Conservation (phyloP, 1,140 invertebrate species). For the Ceratina japonica region DNA sequence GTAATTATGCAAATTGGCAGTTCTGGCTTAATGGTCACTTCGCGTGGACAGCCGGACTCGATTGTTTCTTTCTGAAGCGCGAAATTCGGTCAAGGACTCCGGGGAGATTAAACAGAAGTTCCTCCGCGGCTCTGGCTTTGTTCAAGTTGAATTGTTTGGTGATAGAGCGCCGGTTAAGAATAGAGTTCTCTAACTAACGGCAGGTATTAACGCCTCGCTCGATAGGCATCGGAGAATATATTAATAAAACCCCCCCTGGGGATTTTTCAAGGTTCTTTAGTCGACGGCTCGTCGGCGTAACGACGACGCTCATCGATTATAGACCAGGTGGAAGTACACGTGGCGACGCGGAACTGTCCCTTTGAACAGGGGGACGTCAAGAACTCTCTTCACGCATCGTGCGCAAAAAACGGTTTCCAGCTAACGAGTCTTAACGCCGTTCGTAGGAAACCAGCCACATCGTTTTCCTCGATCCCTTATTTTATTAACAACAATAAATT, state of each 20-base stretch:
- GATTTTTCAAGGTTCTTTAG: slow-evolving; percentile 29
- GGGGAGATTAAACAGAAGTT: neutral
- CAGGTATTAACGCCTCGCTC: neutral
- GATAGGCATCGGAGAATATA: slow-evolving; percentile 6
- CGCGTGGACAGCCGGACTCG: no score
- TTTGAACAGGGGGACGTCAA: slow-evolving; percentile 6
- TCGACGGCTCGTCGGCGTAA: neutral
- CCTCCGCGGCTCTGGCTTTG: no score
- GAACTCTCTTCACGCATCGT: slow-evolving; percentile 7
- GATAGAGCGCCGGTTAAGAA: no score
- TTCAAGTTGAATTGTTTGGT: no score
- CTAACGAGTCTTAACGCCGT: neutral
- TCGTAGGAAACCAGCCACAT: neutral
- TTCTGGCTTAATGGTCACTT: no score
- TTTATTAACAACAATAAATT: no score
- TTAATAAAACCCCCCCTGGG: slow-evolving; percentile 1
- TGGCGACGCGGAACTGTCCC: slow-evolving; percentile 28
- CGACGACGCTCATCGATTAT: slow-evolving; percentile 20
- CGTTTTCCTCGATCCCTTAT: no score
- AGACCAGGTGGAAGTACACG: slow-evolving; percentile 35
- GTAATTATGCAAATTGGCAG: no score
- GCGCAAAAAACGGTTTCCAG: neutral
- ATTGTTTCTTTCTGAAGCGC: neutral
- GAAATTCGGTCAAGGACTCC: slow-evolving; percentile 22
- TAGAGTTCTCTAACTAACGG: no score